Conservation (phyloP, 2,797 vertebrate genomes). For the Phoeniculus purpureus region DNA sequence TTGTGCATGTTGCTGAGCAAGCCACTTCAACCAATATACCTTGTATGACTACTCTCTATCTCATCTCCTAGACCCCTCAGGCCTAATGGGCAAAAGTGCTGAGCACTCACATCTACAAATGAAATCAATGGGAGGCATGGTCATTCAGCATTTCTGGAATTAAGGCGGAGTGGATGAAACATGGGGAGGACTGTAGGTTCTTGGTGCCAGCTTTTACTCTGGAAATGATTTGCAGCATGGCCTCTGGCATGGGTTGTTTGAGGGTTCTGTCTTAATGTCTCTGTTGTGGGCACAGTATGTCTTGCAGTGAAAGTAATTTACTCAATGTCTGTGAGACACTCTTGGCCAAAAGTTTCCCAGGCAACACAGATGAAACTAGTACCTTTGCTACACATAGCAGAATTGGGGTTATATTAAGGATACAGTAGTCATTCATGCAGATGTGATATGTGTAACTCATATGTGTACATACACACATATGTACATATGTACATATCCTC, state of each 20-base stretch:
- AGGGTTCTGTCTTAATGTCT: background rate
- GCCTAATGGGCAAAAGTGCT: constrained; percentile 1
- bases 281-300: background rate
- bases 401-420: background rate
- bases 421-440: background rate
- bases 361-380: background rate
- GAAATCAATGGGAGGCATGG: background rate
- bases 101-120: background rate
- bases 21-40: background rate
- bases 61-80: background rate
- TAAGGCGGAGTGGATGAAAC: background rate
- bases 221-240: background rate
- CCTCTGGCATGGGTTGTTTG: background rate
- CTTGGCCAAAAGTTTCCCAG: background rate
- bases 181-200: background rate
- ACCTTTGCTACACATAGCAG: background rate
- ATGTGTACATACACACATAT: accelerated
- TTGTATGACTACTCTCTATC: background rate
- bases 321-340: background rate
- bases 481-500: background rate
- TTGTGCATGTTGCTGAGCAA: background rate
- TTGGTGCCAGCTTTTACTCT: background rate
- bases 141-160: background rate
- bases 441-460: accelerated
- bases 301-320: background rate